Evolutionary conservation across 2,888 invertebrate species (phyloP), one percentile per base, ranked within the genome.

Genomic region (Spisula subtruncata): DNA sequence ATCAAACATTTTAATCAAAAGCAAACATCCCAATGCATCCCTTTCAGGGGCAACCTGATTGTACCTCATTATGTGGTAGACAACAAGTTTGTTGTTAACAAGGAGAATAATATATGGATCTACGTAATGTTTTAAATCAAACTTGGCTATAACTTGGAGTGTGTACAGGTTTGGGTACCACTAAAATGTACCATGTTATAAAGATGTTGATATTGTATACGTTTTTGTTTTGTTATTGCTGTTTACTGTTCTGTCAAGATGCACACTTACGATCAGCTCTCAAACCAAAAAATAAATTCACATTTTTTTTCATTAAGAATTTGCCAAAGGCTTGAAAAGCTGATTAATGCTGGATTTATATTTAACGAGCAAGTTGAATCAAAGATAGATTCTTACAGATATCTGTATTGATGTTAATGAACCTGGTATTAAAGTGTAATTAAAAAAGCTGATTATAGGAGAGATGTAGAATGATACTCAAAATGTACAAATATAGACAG

Each of bases 361-460:
- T 51, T 66, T 66, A 25, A 66, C 25, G 25, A 25, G 25, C n/a
- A 5, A 41, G 41, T 8, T 8, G 25, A 66, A 66, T 66, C 12
- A 66, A 66, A 66, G 60, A 66, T 66, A 60, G n/a, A 51, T 60
- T 60, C 60, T n/a, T 60, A 60, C 2, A 25, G n/a, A 60, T 66
- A 25, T 8, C 25, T 66, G 60, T 25, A 66, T 25, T 10, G 10
- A 66, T 66, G 4, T 66, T 66, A 10, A 25, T 25, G 60, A 66
- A 66, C 25, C n/a, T 66, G 25, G 25, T 66, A 25, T 18, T 54
- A 20, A 54, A 60, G 20, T n/a, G 8, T 60, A 60, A 60, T n/a
- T 60, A 60, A 60, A 14, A 60, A 20, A 8, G 18, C 20, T 60
- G 25, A 25, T 60, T 25, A n/a, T n/a, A 41, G 41, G 41, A 41